Evolutionary conservation across 2,888 invertebrate genomes (phyloP), one percentile per base, ranked within the genome.

Genomic region (Dynastes tityus): DNA sequence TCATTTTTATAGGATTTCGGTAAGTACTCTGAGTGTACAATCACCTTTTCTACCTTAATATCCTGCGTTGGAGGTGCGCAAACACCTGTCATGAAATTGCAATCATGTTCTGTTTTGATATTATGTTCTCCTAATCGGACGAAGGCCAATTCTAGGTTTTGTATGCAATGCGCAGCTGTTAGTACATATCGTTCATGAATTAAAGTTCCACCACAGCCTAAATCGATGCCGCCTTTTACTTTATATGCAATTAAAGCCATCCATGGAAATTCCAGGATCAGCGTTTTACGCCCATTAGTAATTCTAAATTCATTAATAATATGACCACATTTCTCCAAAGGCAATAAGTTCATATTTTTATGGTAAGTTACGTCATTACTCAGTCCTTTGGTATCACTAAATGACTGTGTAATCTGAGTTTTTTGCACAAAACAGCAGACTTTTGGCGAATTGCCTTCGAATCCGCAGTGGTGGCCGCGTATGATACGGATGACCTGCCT

Each of bases 251-350:
- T 87, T 2, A 95, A 87, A 0, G 92, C 94, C 94, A 95, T 93
- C 95, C 95, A 95, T 0, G 95, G 95, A 88, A 92, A 94, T 83
- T 95, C 93, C 40, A 89, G 91, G 1, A 94, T 85, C 0, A 86
- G 87, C 0, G 94, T 92, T 78, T 89, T 88, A 29, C 91, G 90
- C 0, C 95, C 95, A 2, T 91, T 91, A 51, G 91, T 88, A 67
- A 95, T 91, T 83, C 91, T 91, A 5, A 80, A 82, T 64, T 91
- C 89, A 6, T 89, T 87, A 2, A 89, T 88, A n/a, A 91, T 87
- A 0, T 87, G 87, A 0, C 95, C 95, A 83, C 95, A 95, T 1
- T 81, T 75, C 70, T 89, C 85, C 22, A 80, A 70, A 0, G 87
- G 86, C 45, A 91, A 80, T 9, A 90, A 81, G 29, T 84, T 55